phyloP scores from a whole-genome alignment of 1,140 invertebrate genomes.

The Hycleus cichorii region DNA sequence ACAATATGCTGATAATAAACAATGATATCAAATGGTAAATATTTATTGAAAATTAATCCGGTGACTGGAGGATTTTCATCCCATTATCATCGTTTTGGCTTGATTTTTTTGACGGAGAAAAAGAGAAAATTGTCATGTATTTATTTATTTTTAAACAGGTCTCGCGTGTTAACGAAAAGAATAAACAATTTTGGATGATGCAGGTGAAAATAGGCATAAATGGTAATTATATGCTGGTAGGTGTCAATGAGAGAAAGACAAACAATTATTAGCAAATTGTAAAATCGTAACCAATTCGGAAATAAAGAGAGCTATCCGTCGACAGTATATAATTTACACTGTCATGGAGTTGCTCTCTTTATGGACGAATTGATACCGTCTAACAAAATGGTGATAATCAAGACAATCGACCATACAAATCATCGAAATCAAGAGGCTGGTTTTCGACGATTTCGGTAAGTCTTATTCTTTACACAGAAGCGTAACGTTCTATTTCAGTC shows the following conservation, averaged over 20 bases:
- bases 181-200: background rate
- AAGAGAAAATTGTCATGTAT: background rate
- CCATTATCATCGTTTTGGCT: background rate
- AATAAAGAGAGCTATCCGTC: conserved; percentile 71
- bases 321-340: conserved; percentile 62
- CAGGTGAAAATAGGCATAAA: background rate
- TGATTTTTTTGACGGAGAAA: background rate
- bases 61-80: background rate
- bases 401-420: too few species aligned
- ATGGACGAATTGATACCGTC: conserved; percentile 48
- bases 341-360: conserved; percentile 71
- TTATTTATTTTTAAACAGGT: background rate
- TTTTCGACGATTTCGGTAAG: too few species aligned
- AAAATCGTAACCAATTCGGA: conserved; percentile 37
- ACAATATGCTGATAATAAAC: too few species aligned
- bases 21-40: too few species aligned
- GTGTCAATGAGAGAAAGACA: background rate
- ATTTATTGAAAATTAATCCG: too few species aligned
- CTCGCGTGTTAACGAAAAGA: background rate
- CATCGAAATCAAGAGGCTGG: too few species aligned
- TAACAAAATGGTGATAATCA: too few species aligned
- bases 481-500: too few species aligned
- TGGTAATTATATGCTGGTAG: background rate
- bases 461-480: too few species aligned
- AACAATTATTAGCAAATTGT: background rate